These are phyloP conservation scores for Salvator merianae DNA, from an alignment of 2,113 vertebrate genomes.

Conservation along the genomic window DNA sequence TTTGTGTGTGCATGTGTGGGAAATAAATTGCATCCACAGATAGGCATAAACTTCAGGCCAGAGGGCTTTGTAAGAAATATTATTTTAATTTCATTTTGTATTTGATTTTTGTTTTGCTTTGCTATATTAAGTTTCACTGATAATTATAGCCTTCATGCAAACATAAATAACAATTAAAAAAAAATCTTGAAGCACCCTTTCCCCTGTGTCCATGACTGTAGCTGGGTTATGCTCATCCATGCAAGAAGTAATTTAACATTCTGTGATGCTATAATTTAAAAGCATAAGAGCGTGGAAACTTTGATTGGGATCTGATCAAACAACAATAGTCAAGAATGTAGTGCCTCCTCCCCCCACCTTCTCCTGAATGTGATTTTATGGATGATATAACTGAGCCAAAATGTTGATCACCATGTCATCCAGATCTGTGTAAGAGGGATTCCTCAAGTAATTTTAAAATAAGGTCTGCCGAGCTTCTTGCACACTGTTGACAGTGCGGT, in stretches of 20 bases:
- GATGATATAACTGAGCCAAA: slow-evolving; percentile 34
- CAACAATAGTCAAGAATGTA: slow-evolving; percentile 33
- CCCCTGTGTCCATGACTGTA: slow-evolving; percentile 43
- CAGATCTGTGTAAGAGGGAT: slow-evolving; percentile 35
- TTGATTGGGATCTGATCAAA: slow-evolving; percentile 56
- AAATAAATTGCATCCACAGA: slow-evolving; percentile 13
- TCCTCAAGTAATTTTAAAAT: slow-evolving; percentile 41
- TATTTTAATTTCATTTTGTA: neutral
- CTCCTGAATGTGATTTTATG: slow-evolving; percentile 58
- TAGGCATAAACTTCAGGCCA: slow-evolving; percentile 7
- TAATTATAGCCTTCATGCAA: slow-evolving; percentile 61
- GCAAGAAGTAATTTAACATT: slow-evolving; percentile 64
- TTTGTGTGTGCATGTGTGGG: neutral
- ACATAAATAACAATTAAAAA: slow-evolving; percentile 66
- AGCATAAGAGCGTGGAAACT: slow-evolving; percentile 64
- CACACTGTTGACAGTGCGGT: neutral
- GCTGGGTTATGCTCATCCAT: slow-evolving; percentile 50
- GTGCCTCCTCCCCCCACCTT: neutral
- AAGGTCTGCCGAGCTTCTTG: neutral
- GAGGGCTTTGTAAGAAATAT: neutral
- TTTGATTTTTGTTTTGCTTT: neutral
- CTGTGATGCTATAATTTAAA: slow-evolving; percentile 63
- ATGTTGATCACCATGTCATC: slow-evolving; percentile 42
- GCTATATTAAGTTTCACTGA: slow-evolving; percentile 61
- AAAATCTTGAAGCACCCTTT: neutral